Percentiles rank a stretch among this genome's conserved stretches.
Conservation (phyloP, 2,113 vertebrate genomes). For the Hippocampus comes region DNA sequence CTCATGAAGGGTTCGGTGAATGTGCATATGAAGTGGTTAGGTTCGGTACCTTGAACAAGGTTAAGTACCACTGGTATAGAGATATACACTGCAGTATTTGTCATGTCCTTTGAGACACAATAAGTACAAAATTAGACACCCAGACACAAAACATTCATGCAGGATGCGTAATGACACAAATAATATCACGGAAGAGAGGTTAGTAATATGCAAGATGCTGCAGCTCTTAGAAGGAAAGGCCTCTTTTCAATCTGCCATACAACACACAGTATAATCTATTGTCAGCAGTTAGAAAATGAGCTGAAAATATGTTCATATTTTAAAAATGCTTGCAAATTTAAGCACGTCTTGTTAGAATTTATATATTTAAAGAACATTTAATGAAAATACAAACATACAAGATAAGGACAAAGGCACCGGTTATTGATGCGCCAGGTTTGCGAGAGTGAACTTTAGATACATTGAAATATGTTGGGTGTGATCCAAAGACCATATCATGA, state of each 20-base stretch:
- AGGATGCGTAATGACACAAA: slow-evolving; percentile 30
- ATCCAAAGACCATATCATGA: neutral
- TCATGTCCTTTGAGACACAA: neutral
- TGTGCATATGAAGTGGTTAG: too few relatives aligned
- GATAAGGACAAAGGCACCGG: neutral
- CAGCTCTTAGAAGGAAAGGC: slow-evolving; percentile 75
- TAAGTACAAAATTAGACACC: neutral
- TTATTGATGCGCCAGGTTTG: neutral
- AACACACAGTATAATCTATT: slow-evolving; percentile 86
- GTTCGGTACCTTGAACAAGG: too few relatives aligned
- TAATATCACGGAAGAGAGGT: slow-evolving; percentile 58
- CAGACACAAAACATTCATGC: neutral
- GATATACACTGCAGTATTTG: neutral
- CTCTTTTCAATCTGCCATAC: slow-evolving; percentile 92
- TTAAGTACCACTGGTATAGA: neutral
- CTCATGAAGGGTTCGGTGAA: too few relatives aligned
- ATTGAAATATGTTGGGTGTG: neutral
- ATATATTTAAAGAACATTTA: neutral
- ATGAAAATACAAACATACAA: neutral
- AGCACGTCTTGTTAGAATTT: neutral
- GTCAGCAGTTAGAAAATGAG: slow-evolving; percentile 72
- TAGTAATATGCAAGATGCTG: slow-evolving; percentile 84
- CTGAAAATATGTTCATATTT: neutral
- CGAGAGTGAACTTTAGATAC: neutral
- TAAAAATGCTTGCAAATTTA: neutral